Base-by-base conservation (phyloP, 1,140 invertebrate genomes). In the Drosophila melanogaster region DNA sequence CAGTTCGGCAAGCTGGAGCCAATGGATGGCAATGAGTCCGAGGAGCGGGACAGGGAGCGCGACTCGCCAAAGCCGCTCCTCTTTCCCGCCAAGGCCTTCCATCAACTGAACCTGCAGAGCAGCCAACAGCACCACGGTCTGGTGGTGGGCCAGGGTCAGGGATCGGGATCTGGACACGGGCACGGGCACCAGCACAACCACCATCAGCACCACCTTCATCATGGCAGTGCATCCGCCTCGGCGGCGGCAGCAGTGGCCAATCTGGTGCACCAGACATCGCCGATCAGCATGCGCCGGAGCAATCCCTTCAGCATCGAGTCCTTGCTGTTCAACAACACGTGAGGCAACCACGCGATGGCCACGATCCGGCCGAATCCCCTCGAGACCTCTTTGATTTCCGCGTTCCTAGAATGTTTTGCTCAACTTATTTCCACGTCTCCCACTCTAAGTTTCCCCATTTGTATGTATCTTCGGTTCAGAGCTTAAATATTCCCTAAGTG, bases 221-320 rank as follows among this genome's bases (percentile, higher is more conserved):
- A 50, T 38, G 44, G 77, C 66, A 35, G 53, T 64, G 49, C 47
- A 12, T 30, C 73, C 40, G 44, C 54, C 17, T 53, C 76, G 37
- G 84, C 74, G 49, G 77, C 71, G 41, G 90, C 75, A 22, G 86
- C 79, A 14, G 77, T 77, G 79, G 85, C 61, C 87, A 92, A 78
- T 83, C 60, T 74, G 22, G 85, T 79, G 37, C 93, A 93, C 55
- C 93, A 94, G 59, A 92, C 93, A 15, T 79, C 90, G 60, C 86
- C 91, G 44, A 94, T 94, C 73, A 94, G 93, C 67, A 94, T 94
- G 83, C 93, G 94, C 71, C 93, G 94, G 47, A 92, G 96, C 92
- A 92, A 97, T 93, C 96, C 96, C 19, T 97, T 97, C 93, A 96
- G 96, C 93, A 97, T 97, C 94, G 96, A 97, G 90, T 96, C 96